Evolutionary conservation across 2,888 invertebrate species (phyloP), one percentile per base, ranked within the genome.

Genomic region (Agriopis marginaria): DNA sequence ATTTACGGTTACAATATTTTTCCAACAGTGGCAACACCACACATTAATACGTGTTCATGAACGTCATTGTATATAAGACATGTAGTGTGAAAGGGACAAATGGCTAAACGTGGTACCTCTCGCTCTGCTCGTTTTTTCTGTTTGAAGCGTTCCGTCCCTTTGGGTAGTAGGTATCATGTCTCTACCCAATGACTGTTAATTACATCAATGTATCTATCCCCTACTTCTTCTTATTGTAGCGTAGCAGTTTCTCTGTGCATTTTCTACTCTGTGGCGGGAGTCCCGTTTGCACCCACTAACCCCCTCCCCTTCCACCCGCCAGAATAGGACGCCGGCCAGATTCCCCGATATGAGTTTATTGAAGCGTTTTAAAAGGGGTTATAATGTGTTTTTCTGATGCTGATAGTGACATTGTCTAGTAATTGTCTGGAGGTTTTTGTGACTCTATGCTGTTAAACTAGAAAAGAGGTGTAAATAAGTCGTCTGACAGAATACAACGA

Each of bases 251-350:
- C 45, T 47, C 45, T 47, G 58, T 8, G 11, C 32, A 58, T 58
- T n/a, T 23, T 4, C 12, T 58, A 6, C 23, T 58, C 58, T 12
- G 44, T 17, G 7, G n/a, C 9, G 4, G 58, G 58, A 45, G 45
- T 58, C 58, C 32, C 58, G 58, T 58, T 66, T n/a, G 12, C 49
- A 9, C 63, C 58, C 54, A 17, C 56, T 32, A 23, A 40, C 42
- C 32, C 54, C 42, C 39, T 44, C 45, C 45, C 32, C 14, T 64
- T 61, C 58, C 72, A 66, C 76, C 73, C 73, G 77, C 78, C 81
- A 82, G 82, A 82, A 82, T 83, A 86, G 84, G 79, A 83, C 79
- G 82, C 71, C 82, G 79, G 81, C 82, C 83, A 82, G 83, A 82
- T 83, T 72, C 42, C 54, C 70, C 66, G 86, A 86, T 86, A 84